These are phyloP conservation scores for Neomorphus geoffroyi DNA, from an alignment of 2,797 vertebrate species.

Conservation along the genomic window DNA sequence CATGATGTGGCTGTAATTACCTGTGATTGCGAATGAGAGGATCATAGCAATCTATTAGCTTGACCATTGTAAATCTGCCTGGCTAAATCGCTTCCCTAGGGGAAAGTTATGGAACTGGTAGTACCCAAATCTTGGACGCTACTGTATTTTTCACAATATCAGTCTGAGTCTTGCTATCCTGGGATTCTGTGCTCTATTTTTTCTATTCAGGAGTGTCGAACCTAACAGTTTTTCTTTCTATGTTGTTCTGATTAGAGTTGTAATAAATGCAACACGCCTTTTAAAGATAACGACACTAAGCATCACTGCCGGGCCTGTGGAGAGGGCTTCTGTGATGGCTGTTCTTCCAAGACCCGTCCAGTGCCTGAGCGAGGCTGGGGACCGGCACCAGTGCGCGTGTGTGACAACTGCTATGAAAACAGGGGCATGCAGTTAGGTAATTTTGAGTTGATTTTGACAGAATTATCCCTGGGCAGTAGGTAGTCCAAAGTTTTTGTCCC, in stretches of 20 bases:
- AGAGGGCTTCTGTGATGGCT: slow-evolving; percentile 94
- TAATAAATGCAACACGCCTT: slow-evolving; percentile 87
- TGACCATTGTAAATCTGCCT: background rate
- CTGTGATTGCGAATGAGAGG: background rate
- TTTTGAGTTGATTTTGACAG: background rate
- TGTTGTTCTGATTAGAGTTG: slow-evolving; percentile 83
- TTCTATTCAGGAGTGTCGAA: background rate
- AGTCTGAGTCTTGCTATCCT: background rate
- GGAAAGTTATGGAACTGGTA: background rate
- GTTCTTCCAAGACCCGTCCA: slow-evolving; percentile 91
- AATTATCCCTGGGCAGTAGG: background rate
- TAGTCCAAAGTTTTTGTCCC: background rate
- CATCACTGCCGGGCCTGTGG: slow-evolving; percentile 97
- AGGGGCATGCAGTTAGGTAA: slow-evolving; percentile 81
- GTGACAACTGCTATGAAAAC: slow-evolving; percentile 88
- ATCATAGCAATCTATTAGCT: background rate
- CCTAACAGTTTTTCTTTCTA: slow-evolving; percentile 13
- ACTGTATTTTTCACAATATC: background rate
- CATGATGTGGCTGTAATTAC: background rate
- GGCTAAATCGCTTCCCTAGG: background rate
- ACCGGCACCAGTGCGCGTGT: slow-evolving; percentile 90
- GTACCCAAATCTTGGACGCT: background rate
- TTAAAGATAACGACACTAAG: slow-evolving; percentile 94
- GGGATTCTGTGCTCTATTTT: background rate
- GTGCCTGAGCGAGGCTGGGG: slow-evolving; percentile 98